A percentile compares a stretch with the other conserved stretches of the same genome.
Evolutionary conservation across 2,113 vertebrate genomes (phyloP).

Genomic region (Carassius auratus): DNA sequence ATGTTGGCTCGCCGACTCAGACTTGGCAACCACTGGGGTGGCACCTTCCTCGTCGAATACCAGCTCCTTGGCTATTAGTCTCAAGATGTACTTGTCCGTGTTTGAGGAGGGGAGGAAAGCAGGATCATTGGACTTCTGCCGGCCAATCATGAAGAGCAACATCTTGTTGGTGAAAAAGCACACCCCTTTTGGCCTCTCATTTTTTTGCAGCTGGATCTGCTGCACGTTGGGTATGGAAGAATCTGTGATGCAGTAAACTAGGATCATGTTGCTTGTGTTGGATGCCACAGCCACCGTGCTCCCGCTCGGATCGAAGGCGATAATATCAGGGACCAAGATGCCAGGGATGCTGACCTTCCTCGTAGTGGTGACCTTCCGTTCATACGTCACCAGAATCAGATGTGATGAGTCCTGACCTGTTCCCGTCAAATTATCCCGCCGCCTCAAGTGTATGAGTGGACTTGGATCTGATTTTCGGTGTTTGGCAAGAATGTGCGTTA

Average conservation of each 20-base stretch:
- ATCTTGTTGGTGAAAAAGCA: constrained; percentile 88
- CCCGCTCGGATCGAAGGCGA: constrained; percentile 83
- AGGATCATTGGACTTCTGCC: constrained; percentile 83
- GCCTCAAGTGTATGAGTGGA: constrained; percentile 82
- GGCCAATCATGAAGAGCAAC: constrained; percentile 88
- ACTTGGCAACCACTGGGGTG: constrained; percentile 52
- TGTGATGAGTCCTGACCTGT: constrained; percentile 91
- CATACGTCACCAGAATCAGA: constrained; percentile 89
- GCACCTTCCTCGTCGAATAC: constrained; percentile 68
- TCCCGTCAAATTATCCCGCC: constrained; percentile 82
- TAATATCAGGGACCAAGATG: constrained; percentile 92
- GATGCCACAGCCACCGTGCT: constrained; percentile 88
- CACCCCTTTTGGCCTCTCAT: constrained; percentile 90
- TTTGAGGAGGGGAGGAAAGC: constrained; percentile 90
- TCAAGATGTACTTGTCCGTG: constrained; percentile 86
- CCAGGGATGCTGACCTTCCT: constrained; percentile 90
- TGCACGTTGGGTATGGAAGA: constrained; percentile 86
- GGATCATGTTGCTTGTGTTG: constrained; percentile 85
- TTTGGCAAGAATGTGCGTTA: constrained; percentile 82
- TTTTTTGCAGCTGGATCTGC: constrained; percentile 86
- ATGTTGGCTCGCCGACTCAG: constrained; percentile 63
- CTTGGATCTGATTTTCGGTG: constrained; percentile 79
- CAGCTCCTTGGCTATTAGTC: constrained; percentile 81
- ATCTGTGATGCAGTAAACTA: constrained; percentile 85
- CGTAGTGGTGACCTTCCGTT: constrained; percentile 83